These are phyloP conservation scores for Xiphophorus birchmanni DNA, from an alignment of 2,797 vertebrate genomes.

Conservation along the genomic window DNA sequence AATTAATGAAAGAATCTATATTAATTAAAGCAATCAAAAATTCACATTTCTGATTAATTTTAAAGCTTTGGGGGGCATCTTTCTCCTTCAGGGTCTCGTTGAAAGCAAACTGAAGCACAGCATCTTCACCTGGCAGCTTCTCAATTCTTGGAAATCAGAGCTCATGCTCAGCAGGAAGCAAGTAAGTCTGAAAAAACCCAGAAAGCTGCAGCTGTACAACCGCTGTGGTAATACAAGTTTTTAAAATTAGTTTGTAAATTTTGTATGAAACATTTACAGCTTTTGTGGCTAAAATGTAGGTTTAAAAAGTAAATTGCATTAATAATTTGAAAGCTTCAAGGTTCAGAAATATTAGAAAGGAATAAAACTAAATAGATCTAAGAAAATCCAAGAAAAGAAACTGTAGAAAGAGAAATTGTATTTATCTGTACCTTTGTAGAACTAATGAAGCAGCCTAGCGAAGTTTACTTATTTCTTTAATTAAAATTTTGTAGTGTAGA, in stretches of 20 bases:
- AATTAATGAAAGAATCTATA: background rate
- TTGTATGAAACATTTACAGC: background rate
- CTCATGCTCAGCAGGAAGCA: slow-evolving; percentile 73
- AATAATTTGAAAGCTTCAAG: background rate
- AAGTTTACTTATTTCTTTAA: background rate
- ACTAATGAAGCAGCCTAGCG: background rate
- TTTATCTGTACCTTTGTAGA: background rate
- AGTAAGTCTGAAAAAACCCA: slow-evolving; percentile 53
- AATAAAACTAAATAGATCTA: background rate
- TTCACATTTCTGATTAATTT: background rate
- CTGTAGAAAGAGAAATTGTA: background rate
- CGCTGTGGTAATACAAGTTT: background rate
- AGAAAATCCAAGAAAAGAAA: background rate
- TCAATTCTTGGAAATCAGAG: slow-evolving; percentile 83
- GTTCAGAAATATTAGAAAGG: background rate
- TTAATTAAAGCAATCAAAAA: background rate
- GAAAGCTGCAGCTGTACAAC: background rate
- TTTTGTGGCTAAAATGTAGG: background rate
- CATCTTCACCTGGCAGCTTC: slow-evolving; percentile 78
- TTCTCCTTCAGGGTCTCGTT: slow-evolving; percentile 63
- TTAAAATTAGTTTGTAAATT: background rate
- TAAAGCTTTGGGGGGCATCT: background rate
- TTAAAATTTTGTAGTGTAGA: background rate
- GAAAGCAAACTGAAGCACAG: slow-evolving; percentile 74
- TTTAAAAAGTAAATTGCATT: background rate